Evolutionary conservation across 2,888 invertebrate genomes (phyloP), one percentile per base, ranked within the genome.

Genomic region (Morpho achilles): DNA sequence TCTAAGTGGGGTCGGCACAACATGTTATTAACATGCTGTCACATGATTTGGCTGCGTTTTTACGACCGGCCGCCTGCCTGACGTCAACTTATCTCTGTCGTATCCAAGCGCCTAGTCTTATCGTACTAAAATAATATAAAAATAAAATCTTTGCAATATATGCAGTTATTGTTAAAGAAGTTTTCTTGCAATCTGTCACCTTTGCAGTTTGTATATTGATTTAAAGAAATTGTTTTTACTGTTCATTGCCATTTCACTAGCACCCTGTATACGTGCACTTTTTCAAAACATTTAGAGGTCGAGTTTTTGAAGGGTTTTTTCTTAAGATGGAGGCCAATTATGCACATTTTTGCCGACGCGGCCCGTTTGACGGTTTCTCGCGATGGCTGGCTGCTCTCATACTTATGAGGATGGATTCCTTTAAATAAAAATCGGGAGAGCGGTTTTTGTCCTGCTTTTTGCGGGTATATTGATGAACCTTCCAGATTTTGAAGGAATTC

Each of bases 261-360:
- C 89, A 84, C 64, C 82, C 87, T 87, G 83, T 87, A 80, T 72
- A 62, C 16, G 69, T 82, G 87, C 85, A 87, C 88, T 90, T 90
- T 90, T 89, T 89, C 87, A 80, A 77, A 84, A 80, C 85, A 81
- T 87, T 83, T 84, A 80, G 83, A 87, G 86, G 84, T 87, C 83
- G 84, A 73, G 73, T 87, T 90, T 89, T 89, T 87, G 83, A 84
- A 75, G 73, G 73, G 78, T 85, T 90, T 89, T 90, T 89, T 89
- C 83, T 73, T 76, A 69, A 70, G 78, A 73, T 79, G 77, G 73
- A 71, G 71, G 74, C 84, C 90, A 88, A 90, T 90, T 90, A 89
- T 90, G 90, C 85, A 88, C 90, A 90, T 90, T 89, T 90, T 88
- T 89, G 86, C 82, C 81, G 76, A 76, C 73, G 84, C 86, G 87